phyloP scores from a whole-genome alignment of 2,888 invertebrate genomes.

The Cylloceria caligata region DNA sequence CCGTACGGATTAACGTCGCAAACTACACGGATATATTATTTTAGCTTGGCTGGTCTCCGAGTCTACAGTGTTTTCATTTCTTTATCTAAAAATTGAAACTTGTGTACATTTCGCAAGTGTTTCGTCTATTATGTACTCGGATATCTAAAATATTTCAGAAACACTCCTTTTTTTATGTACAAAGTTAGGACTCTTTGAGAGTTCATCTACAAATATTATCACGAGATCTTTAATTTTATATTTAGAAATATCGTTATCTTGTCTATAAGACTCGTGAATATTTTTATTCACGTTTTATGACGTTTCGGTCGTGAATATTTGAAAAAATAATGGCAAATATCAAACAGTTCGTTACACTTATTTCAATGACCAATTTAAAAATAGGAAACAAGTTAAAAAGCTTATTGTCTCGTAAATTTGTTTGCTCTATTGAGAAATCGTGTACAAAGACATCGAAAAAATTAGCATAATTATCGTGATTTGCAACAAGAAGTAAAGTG shows the following conservation, averaged over 20 bases:
- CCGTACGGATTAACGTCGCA: slow-evolving; percentile 73
- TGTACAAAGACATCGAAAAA: slow-evolving; percentile 1
- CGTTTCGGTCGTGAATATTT: not conserved
- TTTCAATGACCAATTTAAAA: not conserved
- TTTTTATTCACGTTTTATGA: no score
- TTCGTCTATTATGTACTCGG: not conserved
- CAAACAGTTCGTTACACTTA: not conserved
- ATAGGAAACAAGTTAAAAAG: not conserved
- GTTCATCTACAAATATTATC: no score
- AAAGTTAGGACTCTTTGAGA: no score
- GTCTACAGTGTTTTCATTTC: not conserved
- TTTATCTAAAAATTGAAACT: not conserved
- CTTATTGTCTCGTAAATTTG: not conserved
- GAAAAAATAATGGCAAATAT: not conserved
- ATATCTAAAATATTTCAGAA: not conserved
- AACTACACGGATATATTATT: slow-evolving; percentile 56
- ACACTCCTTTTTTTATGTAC: no score
- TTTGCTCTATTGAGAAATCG: not conserved
- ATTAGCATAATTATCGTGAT: slow-evolving; percentile 34
- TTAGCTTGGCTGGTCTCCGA: slow-evolving; percentile 44
- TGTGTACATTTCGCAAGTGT: not conserved
- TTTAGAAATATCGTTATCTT: no score
- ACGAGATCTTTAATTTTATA: no score
- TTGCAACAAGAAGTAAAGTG: slow-evolving; percentile 12
- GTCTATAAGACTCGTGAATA: no score